Evolutionary conservation across 2,888 invertebrate genomes (phyloP).

Genomic region (Acleris literana): DNA sequence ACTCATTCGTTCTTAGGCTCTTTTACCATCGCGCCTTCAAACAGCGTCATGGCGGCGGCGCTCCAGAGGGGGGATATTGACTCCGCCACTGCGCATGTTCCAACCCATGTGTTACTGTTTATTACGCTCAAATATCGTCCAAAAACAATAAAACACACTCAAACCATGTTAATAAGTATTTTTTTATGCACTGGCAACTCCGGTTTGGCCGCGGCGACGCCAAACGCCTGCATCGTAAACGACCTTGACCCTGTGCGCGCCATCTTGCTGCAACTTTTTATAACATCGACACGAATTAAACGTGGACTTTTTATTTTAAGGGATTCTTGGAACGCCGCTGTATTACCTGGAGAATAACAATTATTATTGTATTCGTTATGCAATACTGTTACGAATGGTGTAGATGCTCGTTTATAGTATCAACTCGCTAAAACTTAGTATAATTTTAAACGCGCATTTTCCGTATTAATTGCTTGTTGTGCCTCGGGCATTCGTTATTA

Average conservation of each 20-base stretch:
- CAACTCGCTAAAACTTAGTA: constrained; percentile 9
- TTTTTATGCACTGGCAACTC: not conserved
- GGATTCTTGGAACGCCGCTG: too few species aligned
- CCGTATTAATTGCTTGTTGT: constrained; percentile 5
- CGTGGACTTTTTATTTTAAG: not conserved
- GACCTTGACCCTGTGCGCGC: constrained; percentile 30
- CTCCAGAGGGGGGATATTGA: constrained; percentile 75
- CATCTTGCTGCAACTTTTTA: constrained; percentile 10
- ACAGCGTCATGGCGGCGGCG: constrained; percentile 77
- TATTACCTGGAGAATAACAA: too few species aligned
- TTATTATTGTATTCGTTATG: too few species aligned
- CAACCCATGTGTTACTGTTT: constrained; percentile 78
- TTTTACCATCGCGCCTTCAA: constrained; percentile 53
- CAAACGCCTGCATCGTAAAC: constrained; percentile 18
- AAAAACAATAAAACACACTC: constrained; percentile 30
- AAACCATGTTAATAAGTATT: constrained; percentile 8
- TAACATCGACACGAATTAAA: constrained; percentile 3
- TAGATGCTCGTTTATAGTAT: constrained; percentile 1
- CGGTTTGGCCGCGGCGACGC: constrained; percentile 2
- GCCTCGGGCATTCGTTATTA: constrained; percentile 13
- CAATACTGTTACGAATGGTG: too few species aligned
- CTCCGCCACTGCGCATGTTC: constrained; percentile 79
- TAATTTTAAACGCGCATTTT: constrained; percentile 20
- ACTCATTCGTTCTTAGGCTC: constrained; percentile 46
- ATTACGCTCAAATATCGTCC: constrained; percentile 50